Base-by-base conservation (phyloP, 2,888 invertebrate species). In the Drosophila melanosoma region DNA sequence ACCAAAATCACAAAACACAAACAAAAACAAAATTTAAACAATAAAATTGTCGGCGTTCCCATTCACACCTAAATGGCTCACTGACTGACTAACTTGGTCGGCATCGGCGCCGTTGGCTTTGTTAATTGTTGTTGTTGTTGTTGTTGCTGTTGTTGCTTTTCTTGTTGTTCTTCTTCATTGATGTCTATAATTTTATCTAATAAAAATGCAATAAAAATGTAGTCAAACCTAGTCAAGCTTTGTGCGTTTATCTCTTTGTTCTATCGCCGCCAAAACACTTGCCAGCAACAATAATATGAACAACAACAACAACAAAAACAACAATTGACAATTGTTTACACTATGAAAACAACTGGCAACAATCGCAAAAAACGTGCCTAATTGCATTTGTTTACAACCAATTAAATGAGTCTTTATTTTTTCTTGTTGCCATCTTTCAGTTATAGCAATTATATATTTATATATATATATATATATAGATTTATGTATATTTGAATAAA, bases 171-270 rank as follows among this genome's bases (percentile, higher is more conserved):
- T 52, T 71, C 56, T 68, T 59, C 61, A 69, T 62, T 79, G 82
- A 71, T 78, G 89, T 68, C 82, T 79, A 75, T 84, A 87, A 87
- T 87, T 87, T 89, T 71, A 74, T 81, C 79, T 74, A 83, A 87
- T 87, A 83, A 87, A 81, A 86, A 66, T 75, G 77, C 83, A 81
- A 88, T 81, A 79, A 83, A 87, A 75, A 45, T 60, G 76, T 69
- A 67, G 76, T 67, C 71, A 64, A 67, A 74, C 69, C 59, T 57
- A 51, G 65, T 59, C 81, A 72, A 72, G 72, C 61, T 72, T 68
- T 77, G 53, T 42, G 65, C 65, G 68, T 71, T 81, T 71, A 56
- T 53, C 62, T 38, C 83, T 84, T 84, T 89, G 85, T 81, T 72
- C 69, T 84, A 78, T 62, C 56, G 69, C 87, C 82, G 79, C 56